These are phyloP conservation scores for Tachyglossus aculeatus DNA, from an alignment of 2,797 vertebrate genomes.

Conservation along the genomic window DNA sequence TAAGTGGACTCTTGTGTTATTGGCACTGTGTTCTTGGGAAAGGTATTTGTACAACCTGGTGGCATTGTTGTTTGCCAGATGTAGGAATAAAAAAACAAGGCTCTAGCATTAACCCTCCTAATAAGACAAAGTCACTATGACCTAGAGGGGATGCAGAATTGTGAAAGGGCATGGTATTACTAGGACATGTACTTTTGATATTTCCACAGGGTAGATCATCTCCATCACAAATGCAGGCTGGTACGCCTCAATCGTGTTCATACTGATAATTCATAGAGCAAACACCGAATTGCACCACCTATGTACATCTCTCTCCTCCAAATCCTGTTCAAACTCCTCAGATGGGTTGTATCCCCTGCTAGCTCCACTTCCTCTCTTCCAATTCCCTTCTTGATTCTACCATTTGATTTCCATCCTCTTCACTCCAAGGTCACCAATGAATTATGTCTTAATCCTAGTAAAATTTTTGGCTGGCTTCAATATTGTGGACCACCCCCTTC, in stretches of 20 bases:
- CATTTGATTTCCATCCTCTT: too few species aligned
- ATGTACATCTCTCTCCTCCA: too few species aligned
- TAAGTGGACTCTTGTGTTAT: constrained; percentile 17
- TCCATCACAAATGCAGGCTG: neutral
- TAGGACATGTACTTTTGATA: constrained; percentile 20
- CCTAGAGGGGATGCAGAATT: neutral
- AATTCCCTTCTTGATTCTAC: too few species aligned
- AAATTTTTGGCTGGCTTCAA: too few species aligned
- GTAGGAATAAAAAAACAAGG: constrained; percentile 1
- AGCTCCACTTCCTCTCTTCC: too few species aligned
- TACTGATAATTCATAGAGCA: neutral
- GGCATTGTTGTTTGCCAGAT: neutral
- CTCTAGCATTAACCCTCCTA: neutral
- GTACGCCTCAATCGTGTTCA: too few species aligned
- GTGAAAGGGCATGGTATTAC: neutral
- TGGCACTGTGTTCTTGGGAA: neutral
- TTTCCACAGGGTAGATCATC: neutral
- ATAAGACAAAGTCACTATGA: neutral
- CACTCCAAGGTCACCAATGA: too few species aligned
- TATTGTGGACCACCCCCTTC: too few species aligned
- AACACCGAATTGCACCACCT: neutral
- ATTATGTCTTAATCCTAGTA: too few species aligned
- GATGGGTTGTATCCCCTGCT: too few species aligned
- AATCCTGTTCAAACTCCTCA: too few species aligned
- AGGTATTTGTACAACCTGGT: neutral